Evolutionary conservation across 2,888 invertebrate species (phyloP), one percentile per base, ranked within the genome.

Genomic region (Melanargia galathea): DNA sequence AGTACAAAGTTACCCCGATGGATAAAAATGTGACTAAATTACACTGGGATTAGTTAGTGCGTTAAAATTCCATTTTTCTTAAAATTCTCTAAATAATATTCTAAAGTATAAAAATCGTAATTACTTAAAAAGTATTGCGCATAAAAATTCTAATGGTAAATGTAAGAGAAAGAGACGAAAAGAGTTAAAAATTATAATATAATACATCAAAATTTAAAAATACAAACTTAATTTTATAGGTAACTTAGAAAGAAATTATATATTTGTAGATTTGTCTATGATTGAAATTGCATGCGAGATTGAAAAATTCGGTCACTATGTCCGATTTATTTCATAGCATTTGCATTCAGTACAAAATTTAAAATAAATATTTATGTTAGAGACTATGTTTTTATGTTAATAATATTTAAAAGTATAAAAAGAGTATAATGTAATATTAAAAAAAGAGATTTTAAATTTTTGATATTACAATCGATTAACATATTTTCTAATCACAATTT

Each of bases 231-330:
- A n/a, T n/a, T n/a, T n/a, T 11, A 33, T 33, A n/a, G 3, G 4
- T 13, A 38, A 38, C 13, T 13, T 38, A 48, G n/a, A 51, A 18
- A 52, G 13, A 35, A 20, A 33, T n/a, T n/a, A n/a, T n/a, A n/a
- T n/a, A n/a, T n/a, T n/a, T n/a, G n/a, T n/a, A 20, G 13, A 35
- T 35, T 52, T 35, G 35, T 35, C 52, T 52, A 52, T 35, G 52
- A 35, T 35, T 20, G 18, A 35, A 35, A 30, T 49, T 35, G 35
- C 52, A n/a, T 2, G 52, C 18, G 11, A 51, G 16, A 33, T 51
- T 10, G 45, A 46, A 46, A 22, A 13, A 13, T 13, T 20, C 20
- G 45, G 11, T 20, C 2, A 20, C 11, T 18, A 22, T 3, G 5
- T 35, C 35, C 35, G 13, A 35, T 35, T 35, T 4, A 3, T n/a